These are phyloP conservation scores for Eumeta japonica DNA, from an alignment of 1,140 invertebrate genomes.

Conservation along the genomic window DNA sequence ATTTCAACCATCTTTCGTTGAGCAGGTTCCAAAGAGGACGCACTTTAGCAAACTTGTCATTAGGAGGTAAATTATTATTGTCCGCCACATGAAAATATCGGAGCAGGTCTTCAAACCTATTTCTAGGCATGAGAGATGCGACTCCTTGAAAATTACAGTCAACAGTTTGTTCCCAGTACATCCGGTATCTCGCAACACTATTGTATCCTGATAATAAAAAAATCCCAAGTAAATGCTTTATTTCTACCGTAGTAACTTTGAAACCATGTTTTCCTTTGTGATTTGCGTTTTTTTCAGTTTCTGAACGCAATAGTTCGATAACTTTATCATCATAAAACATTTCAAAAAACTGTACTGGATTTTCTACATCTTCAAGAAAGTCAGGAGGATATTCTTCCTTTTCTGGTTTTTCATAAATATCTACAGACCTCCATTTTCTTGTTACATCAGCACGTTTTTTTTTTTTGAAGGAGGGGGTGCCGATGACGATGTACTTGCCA, in stretches of 20 bases:
- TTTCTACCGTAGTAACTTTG: no score
- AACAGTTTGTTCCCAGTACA: constrained; percentile 11
- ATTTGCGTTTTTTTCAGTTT: not conserved
- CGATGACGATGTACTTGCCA: no score
- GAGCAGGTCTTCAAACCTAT: no score
- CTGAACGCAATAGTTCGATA: not conserved
- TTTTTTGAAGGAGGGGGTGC: no score
- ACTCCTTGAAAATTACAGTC: constrained; percentile 9
- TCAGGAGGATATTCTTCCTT: no score
- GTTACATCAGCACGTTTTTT: no score
- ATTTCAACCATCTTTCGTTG: constrained; percentile 7
- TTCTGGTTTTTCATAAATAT: no score
- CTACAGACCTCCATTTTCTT: no score
- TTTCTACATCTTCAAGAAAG: not conserved
- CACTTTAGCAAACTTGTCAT: constrained; percentile 12
- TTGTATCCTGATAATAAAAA: constrained; percentile 10
- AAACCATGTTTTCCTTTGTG: not conserved
- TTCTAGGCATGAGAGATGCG: constrained; percentile 6
- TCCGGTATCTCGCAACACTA: constrained; percentile 7
- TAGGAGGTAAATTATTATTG: constrained; percentile 1
- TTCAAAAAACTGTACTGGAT: constrained; percentile 1
- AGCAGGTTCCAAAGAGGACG: constrained; percentile 6
- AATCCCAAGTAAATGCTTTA: constrained; percentile 6
- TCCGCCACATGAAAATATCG: constrained; percentile 11
- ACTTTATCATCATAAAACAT: constrained; percentile 2